A percentile compares a stretch with the other conserved stretches of the same genome.
Conservation (phyloP, 2,888 invertebrate species). For the Toxonevra muliebris region DNA sequence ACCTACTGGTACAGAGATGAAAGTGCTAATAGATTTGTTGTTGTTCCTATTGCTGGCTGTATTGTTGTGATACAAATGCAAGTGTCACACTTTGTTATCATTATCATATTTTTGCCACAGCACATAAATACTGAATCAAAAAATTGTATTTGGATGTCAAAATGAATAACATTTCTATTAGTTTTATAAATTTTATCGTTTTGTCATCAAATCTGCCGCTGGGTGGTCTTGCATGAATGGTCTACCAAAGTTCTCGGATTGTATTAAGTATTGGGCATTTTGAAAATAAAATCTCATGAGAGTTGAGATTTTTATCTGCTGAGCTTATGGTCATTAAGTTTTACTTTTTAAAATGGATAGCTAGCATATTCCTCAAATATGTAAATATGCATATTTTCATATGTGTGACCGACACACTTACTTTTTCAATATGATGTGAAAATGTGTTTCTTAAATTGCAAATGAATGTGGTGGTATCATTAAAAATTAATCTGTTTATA, state of each 20-base stretch:
- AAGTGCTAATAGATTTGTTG: conserved; percentile 19
- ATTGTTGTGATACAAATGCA: not conserved
- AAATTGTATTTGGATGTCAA: no score
- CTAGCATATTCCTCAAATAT: no score
- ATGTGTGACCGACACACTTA: not conserved
- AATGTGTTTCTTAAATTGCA: no score
- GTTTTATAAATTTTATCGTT: not conserved
- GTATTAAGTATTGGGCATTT: no score
- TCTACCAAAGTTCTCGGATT: not conserved
- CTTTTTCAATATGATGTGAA: no score
- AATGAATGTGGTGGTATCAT: not conserved
- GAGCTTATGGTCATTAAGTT: conserved; percentile 21
- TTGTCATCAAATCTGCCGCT: not conserved
- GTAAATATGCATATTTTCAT: not conserved
- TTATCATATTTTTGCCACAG: not conserved
- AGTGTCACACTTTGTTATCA: conserved; percentile 18
- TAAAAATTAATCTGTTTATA: conserved; percentile 4
- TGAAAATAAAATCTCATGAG: no score
- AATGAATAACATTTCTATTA: no score
- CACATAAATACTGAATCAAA: no score
- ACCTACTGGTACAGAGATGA: not conserved
- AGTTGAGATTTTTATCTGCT: not conserved
- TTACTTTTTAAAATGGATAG: no score
- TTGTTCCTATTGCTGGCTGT: not conserved
- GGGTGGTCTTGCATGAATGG: not conserved